Evolutionary conservation across 2,888 invertebrate species (phyloP).

Genomic region (Cabera pusaria): DNA sequence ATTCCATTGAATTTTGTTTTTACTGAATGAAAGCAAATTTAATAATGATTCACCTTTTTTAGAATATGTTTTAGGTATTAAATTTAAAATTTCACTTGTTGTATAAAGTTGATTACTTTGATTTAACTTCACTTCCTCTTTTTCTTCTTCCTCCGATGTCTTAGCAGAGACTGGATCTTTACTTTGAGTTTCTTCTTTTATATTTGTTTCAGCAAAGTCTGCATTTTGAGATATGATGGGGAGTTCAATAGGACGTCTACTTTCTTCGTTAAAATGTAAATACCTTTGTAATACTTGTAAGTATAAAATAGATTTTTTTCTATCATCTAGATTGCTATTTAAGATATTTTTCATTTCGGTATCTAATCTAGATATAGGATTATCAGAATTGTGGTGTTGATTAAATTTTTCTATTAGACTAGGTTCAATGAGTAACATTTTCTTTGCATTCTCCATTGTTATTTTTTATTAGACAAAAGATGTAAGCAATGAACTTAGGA

Average conservation of each 20-base stretch:
- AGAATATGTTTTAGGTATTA: constrained; percentile 23
- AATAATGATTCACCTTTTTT: too few species aligned
- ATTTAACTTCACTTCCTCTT: too few species aligned
- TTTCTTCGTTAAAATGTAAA: constrained; percentile 28
- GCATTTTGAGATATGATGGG: constrained; percentile 4
- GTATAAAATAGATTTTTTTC: constrained; percentile 32
- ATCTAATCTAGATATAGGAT: constrained; percentile 21
- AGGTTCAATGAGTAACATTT: constrained; percentile 30
- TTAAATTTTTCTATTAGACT: constrained; percentile 20
- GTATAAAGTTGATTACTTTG: too few species aligned
- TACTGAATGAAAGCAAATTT: too few species aligned
- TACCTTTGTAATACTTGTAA: constrained; percentile 35
- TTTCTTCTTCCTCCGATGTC: constrained; percentile 4
- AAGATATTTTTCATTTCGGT: constrained; percentile 28
- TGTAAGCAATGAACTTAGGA: constrained; percentile 28
- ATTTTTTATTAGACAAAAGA: constrained; percentile 16
- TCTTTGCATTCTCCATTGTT: constrained; percentile 27
- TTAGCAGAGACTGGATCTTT: constrained; percentile 7
- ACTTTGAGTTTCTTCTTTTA: too few species aligned
- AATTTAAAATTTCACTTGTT: too few species aligned
- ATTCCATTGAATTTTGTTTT: too few species aligned
- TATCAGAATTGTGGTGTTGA: constrained; percentile 9
- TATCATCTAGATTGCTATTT: constrained; percentile 23
- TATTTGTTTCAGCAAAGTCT: constrained; percentile 1
- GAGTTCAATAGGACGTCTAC: constrained; percentile 18